Base-by-base conservation (phyloP, 2,113 vertebrate genomes). In the Prunella fulvescens region DNA sequence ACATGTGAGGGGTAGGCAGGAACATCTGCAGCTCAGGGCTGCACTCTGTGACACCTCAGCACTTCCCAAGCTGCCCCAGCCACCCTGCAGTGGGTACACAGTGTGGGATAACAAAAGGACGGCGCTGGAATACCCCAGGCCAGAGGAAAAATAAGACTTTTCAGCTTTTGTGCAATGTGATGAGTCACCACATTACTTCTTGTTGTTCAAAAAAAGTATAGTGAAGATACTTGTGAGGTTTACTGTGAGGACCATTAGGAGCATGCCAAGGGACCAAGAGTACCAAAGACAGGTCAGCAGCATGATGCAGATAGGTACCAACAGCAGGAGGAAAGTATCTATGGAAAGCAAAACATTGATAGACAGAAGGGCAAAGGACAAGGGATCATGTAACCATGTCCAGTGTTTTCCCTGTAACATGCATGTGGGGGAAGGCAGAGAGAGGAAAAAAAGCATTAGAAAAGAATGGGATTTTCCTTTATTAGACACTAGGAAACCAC, bases 1-100 rank as follows among this genome's bases (percentile, higher is more conserved):
- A 31, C 14, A 20, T 35, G 42, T 0, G 0, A 42, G 39, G 22
- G 12, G 19, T 11, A 24, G 45, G 45, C 53, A 57, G 29, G 22
- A 89, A 39, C 19, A 45, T 7, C 28, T 18, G 39, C 39, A n/a
- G 69, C 67, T 67, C 50, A 37, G 51, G 19, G 14, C 45, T 72
- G 57, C 61, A 19, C 60, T 48, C 50, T 29, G 29, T 4, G 1
- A 14, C 44, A 50, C 37, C 44, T 50, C 26, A 50, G 35, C 20
- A 35, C 25, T 35, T 57, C 19, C 44, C 44, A 57, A 57, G 19
- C 37, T 50, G 25, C 51, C 22, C 25, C 4, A 1, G 14, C 50
- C 19, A 31, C 40, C 10, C 19, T 29, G 67, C 40, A 45, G 76
- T 11, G 6, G 6, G 26, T 14, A 81, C 19, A 33, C 35, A 18